Conservation (phyloP, 1,140 invertebrate species). For the Cylas formicarius region DNA sequence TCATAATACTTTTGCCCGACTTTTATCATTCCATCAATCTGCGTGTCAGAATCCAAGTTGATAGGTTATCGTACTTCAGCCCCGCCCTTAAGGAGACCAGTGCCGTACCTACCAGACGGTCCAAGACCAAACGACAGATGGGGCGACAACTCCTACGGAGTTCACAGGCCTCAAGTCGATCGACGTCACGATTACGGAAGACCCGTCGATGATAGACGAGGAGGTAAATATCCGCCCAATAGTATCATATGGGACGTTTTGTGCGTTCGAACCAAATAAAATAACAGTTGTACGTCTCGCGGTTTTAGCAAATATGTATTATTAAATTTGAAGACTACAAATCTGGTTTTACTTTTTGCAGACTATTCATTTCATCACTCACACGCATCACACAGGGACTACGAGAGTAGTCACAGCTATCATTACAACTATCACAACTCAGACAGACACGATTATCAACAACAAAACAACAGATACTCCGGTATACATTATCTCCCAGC, state of each 20-base stretch:
- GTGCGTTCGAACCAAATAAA: slow-evolving; percentile 12
- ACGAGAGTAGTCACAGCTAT: slow-evolving; percentile 23
- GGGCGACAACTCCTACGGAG: slow-evolving; percentile 8
- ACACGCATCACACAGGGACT: slow-evolving; percentile 26
- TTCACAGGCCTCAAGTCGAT: slow-evolving; percentile 12
- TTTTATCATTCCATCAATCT: too few species aligned
- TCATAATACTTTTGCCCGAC: too few species aligned
- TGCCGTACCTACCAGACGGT: background rate
- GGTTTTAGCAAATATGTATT: background rate
- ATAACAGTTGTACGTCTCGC: background rate
- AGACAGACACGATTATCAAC: slow-evolving; percentile 17
- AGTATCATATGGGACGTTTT: slow-evolving; percentile 31
- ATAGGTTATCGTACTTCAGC: too few species aligned
- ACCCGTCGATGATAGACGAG: slow-evolving; percentile 18
- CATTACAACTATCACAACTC: slow-evolving; percentile 26
- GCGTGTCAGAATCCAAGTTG: too few species aligned
- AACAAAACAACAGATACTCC: slow-evolving; percentile 6
- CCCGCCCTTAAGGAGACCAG: too few species aligned
- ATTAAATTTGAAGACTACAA: background rate
- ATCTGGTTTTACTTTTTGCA: slow-evolving; percentile 20
- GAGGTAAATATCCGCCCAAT: slow-evolving; percentile 34
- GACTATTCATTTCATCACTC: slow-evolving; percentile 30
- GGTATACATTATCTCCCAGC: slow-evolving; percentile 22
- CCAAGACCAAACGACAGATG: slow-evolving; percentile 4
- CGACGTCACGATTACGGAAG: slow-evolving; percentile 20